Evolutionary conservation across 2,797 vertebrate species (phyloP).

Genomic region (Ciconia nigra): DNA sequence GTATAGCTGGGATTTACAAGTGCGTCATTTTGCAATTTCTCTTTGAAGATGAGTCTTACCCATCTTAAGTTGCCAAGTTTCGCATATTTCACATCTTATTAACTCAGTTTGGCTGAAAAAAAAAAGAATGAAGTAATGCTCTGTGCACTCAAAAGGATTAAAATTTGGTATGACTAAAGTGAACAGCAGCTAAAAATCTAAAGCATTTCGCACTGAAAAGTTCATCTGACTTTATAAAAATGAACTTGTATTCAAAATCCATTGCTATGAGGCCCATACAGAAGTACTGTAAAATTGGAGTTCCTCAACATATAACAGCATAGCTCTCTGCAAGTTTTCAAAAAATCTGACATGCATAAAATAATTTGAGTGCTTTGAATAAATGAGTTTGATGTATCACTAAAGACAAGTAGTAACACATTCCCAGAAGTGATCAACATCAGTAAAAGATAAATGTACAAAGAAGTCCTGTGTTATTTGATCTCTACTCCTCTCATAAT

Average conservation of each 20-base stretch:
- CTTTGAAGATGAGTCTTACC: slow-evolving; percentile 53
- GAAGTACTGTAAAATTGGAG: not conserved
- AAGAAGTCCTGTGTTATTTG: not conserved
- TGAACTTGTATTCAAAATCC: not conserved
- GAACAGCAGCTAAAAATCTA: slow-evolving; percentile 13
- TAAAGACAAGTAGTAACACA: not conserved
- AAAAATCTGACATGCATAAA: not conserved
- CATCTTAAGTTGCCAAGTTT: slow-evolving; percentile 50
- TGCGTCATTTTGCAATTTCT: slow-evolving; percentile 23
- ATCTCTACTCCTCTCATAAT: not conserved
- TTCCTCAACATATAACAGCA: not conserved
- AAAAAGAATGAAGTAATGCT: slow-evolving; percentile 36
- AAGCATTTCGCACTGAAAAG: not conserved
- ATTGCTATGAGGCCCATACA: not conserved
- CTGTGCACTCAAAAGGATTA: slow-evolving; percentile 35
- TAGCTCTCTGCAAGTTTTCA: not conserved
- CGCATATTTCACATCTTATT: not conserved
- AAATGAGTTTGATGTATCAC: not conserved
- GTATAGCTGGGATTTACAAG: slow-evolving; percentile 32
- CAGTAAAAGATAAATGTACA: not conserved
- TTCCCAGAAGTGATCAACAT: not conserved
- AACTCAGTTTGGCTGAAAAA: not conserved
- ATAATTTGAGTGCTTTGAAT: not conserved
- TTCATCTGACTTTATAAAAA: not conserved
- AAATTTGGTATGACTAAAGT: not conserved